These are phyloP conservation scores for Epirrhoe tristata DNA, from an alignment of 2,888 invertebrate species.

Conservation along the genomic window DNA sequence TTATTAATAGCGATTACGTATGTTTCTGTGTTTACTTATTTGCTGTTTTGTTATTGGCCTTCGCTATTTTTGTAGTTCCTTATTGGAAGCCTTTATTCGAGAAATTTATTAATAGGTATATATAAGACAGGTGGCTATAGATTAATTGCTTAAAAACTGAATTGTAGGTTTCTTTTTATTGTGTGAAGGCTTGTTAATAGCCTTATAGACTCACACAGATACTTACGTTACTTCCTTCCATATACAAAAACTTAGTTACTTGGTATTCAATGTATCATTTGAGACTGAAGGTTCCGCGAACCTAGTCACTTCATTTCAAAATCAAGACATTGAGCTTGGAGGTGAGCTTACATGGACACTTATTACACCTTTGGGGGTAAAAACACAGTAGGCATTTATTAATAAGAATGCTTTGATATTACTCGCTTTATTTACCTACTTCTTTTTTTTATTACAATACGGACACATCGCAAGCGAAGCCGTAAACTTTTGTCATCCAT, in stretches of 20 bases:
- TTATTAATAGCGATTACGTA: slow-evolving; percentile 43
- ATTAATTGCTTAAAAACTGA: background rate
- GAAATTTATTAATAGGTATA: background rate
- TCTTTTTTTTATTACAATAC: too few relatives aligned
- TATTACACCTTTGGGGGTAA: background rate
- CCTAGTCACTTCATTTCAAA: slow-evolving; percentile 37
- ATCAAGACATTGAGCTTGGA: slow-evolving; percentile 32
- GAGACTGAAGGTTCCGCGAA: slow-evolving; percentile 36
- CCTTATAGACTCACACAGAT: slow-evolving; percentile 7
- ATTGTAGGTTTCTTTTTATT: background rate
- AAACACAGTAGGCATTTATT: background rate
- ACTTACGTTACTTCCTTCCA: slow-evolving; percentile 19
- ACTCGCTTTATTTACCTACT: too few relatives aligned
- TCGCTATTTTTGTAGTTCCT: slow-evolving; percentile 22
- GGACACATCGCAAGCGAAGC: too few relatives aligned
- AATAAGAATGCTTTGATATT: too few relatives aligned
- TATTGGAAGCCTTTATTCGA: background rate
- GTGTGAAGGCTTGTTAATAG: slow-evolving; percentile 1
- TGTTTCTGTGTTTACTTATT: slow-evolving; percentile 27
- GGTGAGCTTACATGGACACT: slow-evolving; percentile 14
- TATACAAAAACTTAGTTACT: slow-evolving; percentile 34
- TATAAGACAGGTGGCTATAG: background rate
- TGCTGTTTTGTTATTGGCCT: slow-evolving; percentile 21
- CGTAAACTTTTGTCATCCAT: too few relatives aligned
- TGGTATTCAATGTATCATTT: slow-evolving; percentile 41